Evolutionary conservation across 2,113 vertebrate genomes (phyloP).

Genomic region (Phaethon lepturus): DNA sequence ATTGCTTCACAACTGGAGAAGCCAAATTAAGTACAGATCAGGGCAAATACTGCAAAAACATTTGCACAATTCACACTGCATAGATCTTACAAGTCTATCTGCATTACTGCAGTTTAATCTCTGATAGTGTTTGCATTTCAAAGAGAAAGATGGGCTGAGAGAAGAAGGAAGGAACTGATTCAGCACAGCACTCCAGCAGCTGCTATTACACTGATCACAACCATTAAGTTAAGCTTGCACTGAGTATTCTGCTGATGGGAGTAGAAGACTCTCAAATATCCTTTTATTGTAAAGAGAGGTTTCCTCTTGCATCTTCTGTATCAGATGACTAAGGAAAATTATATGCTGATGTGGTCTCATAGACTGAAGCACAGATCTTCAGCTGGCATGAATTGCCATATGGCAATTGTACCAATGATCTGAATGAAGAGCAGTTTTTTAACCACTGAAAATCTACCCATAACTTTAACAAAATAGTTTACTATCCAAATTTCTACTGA

Average conservation of each 20-base stretch:
- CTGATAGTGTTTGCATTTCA: slow-evolving; percentile 39
- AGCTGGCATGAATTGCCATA: neutral
- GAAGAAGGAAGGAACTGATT: slow-evolving; percentile 56
- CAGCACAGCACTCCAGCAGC: slow-evolving; percentile 7
- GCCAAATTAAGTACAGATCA: neutral
- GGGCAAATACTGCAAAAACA: neutral
- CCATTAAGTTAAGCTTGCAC: neutral
- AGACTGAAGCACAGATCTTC: neutral
- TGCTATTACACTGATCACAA: slow-evolving; percentile 30
- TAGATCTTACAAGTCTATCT: slow-evolving; percentile 25
- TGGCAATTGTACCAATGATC: neutral
- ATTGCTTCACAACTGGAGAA: neutral
- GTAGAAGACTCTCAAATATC: neutral
- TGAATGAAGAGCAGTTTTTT: neutral
- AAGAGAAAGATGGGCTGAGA: slow-evolving; percentile 31
- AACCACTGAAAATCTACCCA: neutral
- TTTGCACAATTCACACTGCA: neutral
- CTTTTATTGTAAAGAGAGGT: slow-evolving; percentile 4
- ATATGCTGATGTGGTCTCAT: neutral
- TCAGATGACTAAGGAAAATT: slow-evolving; percentile 27
- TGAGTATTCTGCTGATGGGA: slow-evolving; percentile 28
- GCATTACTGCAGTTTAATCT: slow-evolving; percentile 10
- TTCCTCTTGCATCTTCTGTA: slow-evolving; percentile 17
- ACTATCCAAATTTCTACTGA: neutral
- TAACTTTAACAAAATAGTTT: neutral